Conservation (phyloP, 2,888 invertebrate species). For the Ennomos fuscantarius region DNA sequence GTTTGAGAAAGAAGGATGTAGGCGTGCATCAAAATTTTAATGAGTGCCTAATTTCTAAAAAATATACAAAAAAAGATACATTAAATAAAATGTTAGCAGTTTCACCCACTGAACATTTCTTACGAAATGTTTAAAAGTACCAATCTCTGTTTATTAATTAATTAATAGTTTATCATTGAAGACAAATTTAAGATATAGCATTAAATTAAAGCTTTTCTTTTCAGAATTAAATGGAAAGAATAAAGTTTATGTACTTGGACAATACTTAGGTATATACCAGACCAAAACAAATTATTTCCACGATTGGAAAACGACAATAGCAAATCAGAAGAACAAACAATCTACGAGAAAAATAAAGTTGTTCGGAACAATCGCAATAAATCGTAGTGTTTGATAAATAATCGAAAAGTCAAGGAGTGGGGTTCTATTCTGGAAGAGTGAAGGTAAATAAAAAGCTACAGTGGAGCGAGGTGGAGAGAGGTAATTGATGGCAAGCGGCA, state of each 20-base stretch:
- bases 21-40: too few species aligned
- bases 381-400: conserved; percentile 62
- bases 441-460: conserved; percentile 74
- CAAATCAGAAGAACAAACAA: conserved; percentile 38
- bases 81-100: too few species aligned
- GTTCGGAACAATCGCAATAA: conserved; percentile 57
- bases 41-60: too few species aligned
- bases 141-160: conserved; percentile 25
- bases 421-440: conserved; percentile 35
- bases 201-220: too few species aligned
- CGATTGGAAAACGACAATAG: conserved; percentile 24
- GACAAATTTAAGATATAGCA: background rate
- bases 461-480: conserved; percentile 53
- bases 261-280: background rate
- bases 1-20: too few species aligned
- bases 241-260: conserved; percentile 2
- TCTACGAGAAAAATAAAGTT: conserved; percentile 62
- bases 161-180: conserved; percentile 17
- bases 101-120: conserved; percentile 50
- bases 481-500: conserved; percentile 80
- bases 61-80: too few species aligned
- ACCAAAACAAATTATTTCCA: conserved; percentile 17
- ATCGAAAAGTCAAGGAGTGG: conserved; percentile 52
- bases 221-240: background rate
- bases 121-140: conserved; percentile 38